Percentiles rank a stretch among this genome's conserved stretches.
These are phyloP conservation scores for Tiphia femorata DNA, from an alignment of 2,888 invertebrate genomes.

Conservation along the genomic window DNA sequence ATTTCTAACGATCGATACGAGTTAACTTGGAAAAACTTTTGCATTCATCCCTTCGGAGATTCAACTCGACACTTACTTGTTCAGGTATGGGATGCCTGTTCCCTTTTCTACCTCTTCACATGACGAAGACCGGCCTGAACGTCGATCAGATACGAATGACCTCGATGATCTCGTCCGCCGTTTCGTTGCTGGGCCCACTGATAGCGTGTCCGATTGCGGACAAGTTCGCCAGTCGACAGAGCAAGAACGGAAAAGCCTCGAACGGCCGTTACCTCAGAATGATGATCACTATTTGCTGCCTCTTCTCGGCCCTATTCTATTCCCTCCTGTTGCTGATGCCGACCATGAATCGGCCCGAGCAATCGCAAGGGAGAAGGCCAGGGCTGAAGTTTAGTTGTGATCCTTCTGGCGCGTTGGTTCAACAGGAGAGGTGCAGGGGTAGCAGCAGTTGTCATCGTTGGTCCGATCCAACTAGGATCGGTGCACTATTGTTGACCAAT, in stretches of 20 bases:
- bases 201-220: slow-evolving; percentile 85
- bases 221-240: slow-evolving; percentile 72
- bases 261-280: slow-evolving; percentile 77
- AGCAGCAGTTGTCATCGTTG: slow-evolving; percentile 79
- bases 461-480: slow-evolving; percentile 74
- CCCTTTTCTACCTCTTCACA: slow-evolving; percentile 85
- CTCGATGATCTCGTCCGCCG: slow-evolving; percentile 83
- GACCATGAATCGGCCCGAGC: slow-evolving; percentile 74
- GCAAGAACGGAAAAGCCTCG: slow-evolving; percentile 68
- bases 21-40: no score
- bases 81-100: slow-evolving; percentile 85
- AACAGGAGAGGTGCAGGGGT: slow-evolving; percentile 80
- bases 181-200: slow-evolving; percentile 84
- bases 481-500: slow-evolving; percentile 76
- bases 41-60: no score
- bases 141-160: slow-evolving; percentile 82
- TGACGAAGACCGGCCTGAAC: slow-evolving; percentile 80
- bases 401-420: slow-evolving; percentile 76
- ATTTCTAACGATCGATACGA: no score
- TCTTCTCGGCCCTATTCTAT: slow-evolving; percentile 79
- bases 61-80: no score
- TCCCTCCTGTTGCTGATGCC: slow-evolving; percentile 78
- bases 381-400: slow-evolving; percentile 81
- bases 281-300: slow-evolving; percentile 77
- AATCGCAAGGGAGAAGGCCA: slow-evolving; percentile 72